Evolutionary conservation across 2,888 invertebrate genomes (phyloP).

Genomic region (Pollenia angustigena): DNA sequence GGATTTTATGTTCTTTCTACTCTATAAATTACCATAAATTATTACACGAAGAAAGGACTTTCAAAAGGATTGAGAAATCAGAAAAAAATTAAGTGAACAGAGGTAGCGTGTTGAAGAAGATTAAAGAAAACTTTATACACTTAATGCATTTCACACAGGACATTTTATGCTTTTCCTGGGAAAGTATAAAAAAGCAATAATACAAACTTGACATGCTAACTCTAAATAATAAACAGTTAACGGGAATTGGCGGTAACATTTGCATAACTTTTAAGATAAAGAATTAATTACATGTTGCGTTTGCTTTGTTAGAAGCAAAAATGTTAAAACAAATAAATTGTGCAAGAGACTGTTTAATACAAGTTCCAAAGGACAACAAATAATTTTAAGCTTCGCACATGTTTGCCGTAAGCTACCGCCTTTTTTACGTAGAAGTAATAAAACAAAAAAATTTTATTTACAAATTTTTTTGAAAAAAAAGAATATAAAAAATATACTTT

Average conservation of each 20-base stretch:
- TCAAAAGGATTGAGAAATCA: conserved; percentile 13
- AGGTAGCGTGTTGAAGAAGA: conserved; percentile 45
- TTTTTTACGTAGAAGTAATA: conserved; percentile 50
- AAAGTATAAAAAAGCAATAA: neutral
- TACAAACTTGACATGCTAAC: conserved; percentile 50
- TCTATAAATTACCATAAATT: conserved; percentile 38
- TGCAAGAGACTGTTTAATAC: neutral
- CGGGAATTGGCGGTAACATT: conserved; percentile 36
- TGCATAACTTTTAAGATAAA: conserved; percentile 56
- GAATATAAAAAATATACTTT: conserved; percentile 24
- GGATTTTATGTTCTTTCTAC: conserved; percentile 8
- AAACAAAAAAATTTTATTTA: conserved; percentile 52
- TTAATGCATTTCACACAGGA: conserved; percentile 61
- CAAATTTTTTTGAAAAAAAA: conserved; percentile 3
- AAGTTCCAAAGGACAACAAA: conserved; percentile 14
- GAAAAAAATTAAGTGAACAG: neutral
- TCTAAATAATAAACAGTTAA: conserved; percentile 34
- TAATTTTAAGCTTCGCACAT: conserved; percentile 54
- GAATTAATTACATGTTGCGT: conserved; percentile 17
- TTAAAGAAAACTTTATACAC: conserved; percentile 37
- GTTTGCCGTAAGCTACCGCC: conserved; percentile 60
- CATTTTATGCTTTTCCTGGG: conserved; percentile 34
- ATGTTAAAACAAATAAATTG: neutral
- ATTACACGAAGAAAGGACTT: neutral
- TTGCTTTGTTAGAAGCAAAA: neutral